Evolutionary conservation across 2,113 vertebrate species (phyloP), one percentile per base, ranked within the genome.

Genomic region (Caretta caretta): DNA sequence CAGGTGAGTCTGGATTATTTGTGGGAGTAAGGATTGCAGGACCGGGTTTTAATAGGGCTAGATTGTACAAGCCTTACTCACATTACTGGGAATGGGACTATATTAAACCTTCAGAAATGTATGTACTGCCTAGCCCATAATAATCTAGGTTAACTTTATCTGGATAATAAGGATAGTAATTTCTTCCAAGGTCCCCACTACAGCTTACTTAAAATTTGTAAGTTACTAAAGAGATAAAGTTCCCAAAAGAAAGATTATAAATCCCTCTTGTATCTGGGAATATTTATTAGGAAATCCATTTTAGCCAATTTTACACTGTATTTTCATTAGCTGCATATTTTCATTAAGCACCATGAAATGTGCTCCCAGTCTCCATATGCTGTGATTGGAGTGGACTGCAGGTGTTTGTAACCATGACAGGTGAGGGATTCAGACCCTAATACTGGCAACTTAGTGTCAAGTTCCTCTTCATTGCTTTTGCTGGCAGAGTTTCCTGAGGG

Each of bases 321-420:
- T 88, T 90, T 85, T 72, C 90, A 83, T 76, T 17, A 65, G 5
- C 57, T 90, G n/a, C n/a, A 72, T 38, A 72, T 38, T 38, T 38
- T 72, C n/a, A 72, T 72, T 20, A 72, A 89, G 85, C 92, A 80
- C 57, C 0, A 1, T 5, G 31, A 35, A 80, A 81, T 3, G 42
- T 42, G 4, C 25, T 93, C 6, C 57, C 49, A 78, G 8, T 16
- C 57, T 86, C 90, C 94, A 85, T 50, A 89, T 69, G 62, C 49
- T 93, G 92, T 50, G 27, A 78, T 94, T 94, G 75, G 80, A 93
- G 78, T 50, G 80, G 51, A n/a, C 75, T 89, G 50, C 20, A 90
- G 88, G 53, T 88, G 49, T 29, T 24, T 35, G 51, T 29, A 80
- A 2, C 51, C 93, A 79, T 81, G 48, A 65, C 53, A 92, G 50